A percentile compares a stretch with the other conserved stretches of the same genome.
Conservation (phyloP, 2,113 vertebrate species). For the Ranitomeya imitator region DNA sequence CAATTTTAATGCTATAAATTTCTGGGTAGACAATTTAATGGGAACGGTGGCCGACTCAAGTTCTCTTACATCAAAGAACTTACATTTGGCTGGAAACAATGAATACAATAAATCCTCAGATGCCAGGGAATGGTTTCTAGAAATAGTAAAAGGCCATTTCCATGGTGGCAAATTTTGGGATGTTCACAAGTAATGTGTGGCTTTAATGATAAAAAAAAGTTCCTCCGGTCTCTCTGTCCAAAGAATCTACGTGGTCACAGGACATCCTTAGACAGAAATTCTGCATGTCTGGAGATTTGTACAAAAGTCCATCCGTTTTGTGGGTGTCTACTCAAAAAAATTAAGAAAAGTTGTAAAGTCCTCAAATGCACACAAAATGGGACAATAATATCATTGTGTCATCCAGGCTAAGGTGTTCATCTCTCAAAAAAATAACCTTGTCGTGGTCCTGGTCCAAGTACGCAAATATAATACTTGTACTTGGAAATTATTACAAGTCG, state of each 20-base stretch:
- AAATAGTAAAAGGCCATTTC: neutral
- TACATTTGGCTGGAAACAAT: conserved; percentile 4
- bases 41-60: neutral
- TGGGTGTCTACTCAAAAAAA: neutral
- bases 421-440: no score
- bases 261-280: neutral
- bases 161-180: neutral
- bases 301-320: neutral
- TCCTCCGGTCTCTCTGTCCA: conserved; percentile 1
- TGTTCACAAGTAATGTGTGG: neutral
- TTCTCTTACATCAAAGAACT: conserved; percentile 6
- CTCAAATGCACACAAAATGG: no score
- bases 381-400: no score
- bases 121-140: neutral
- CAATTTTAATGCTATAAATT: conserved; percentile 27
- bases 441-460: neutral
- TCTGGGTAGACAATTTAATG: conserved; percentile 9
- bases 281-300: neutral
- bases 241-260: neutral
- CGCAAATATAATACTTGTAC: neutral
- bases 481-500: neutral
- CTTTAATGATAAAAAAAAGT: neutral
- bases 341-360: no score
- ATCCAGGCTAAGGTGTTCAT: no score
- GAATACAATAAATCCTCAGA: neutral